Evolutionary conservation across 2,113 vertebrate species (phyloP).

Genomic region (Actenoides lindsayi): DNA sequence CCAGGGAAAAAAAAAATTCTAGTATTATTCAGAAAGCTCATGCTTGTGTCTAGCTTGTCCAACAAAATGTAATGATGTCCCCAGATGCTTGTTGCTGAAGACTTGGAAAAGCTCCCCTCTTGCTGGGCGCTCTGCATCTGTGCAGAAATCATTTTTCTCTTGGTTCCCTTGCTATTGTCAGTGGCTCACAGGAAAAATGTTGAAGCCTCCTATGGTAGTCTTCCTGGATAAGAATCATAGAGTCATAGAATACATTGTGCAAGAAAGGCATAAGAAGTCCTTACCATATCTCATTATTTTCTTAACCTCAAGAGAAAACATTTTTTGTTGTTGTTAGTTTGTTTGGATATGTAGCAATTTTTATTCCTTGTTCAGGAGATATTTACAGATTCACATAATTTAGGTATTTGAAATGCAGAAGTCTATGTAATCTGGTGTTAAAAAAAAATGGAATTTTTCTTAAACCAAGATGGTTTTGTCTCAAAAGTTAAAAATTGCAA

Average conservation of each 20-base stretch:
- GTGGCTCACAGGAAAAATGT: not conserved
- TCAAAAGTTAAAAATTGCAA: not conserved
- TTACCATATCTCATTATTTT: not conserved
- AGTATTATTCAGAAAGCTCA: not conserved
- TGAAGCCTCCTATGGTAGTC: not conserved
- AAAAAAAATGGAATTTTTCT: not conserved
- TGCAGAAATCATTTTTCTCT: not conserved
- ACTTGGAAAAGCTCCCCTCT: not conserved
- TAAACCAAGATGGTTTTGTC: not conserved
- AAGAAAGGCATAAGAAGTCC: not conserved
- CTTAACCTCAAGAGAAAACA: not conserved
- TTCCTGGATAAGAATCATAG: not conserved
- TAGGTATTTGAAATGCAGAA: not conserved
- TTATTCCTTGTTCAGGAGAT: not conserved
- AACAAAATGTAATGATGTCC: not conserved
- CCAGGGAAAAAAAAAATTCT: not conserved
- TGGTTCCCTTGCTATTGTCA: not conserved
- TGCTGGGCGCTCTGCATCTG: not conserved
- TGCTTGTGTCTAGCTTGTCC: not conserved
- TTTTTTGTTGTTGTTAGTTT: not conserved
- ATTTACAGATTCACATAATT: not conserved
- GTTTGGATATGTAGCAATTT: not conserved
- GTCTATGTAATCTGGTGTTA: not conserved
- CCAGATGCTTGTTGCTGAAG: not conserved
- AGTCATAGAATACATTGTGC: not conserved